Evolutionary conservation across 2,113 vertebrate genomes (phyloP).

Genomic region (Ammodytes marinus): DNA sequence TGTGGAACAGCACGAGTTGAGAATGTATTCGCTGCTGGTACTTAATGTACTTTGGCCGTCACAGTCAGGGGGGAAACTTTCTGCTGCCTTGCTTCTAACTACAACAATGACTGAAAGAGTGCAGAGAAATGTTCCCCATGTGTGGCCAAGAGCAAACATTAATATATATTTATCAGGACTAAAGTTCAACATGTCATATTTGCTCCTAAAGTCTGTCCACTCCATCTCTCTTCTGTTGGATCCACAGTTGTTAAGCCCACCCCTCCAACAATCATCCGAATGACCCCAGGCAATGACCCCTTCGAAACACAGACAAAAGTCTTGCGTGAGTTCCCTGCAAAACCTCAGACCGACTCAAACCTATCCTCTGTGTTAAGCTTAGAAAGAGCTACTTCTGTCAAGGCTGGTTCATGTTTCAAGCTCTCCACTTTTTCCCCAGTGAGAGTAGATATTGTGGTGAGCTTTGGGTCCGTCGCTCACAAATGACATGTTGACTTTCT

Average conservation of each 20-base stretch:
- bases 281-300: constrained; percentile 75
- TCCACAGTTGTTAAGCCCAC: constrained; percentile 83
- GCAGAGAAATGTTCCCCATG: constrained; percentile 8
- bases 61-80: neutral
- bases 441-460: constrained; percentile 19
- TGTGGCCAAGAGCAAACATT: neutral
- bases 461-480: constrained; percentile 18
- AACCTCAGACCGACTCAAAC: constrained; percentile 28
- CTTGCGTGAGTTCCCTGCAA: constrained; percentile 80
- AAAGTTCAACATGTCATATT: constrained; percentile 56
- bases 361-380: constrained; percentile 25
- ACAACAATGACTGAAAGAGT: neutral
- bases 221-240: constrained; percentile 55
- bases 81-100: constrained; percentile 21
- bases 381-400: neutral
- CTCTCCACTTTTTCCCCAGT: constrained; percentile 27
- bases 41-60: neutral
- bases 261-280: constrained; percentile 78
- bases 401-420: constrained; percentile 64
- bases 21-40: neutral
- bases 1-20: neutral
- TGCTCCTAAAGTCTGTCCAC: constrained; percentile 43
- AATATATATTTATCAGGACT: constrained; percentile 6
- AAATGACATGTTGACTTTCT: constrained; percentile 66
- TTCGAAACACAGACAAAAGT: constrained; percentile 83